These are phyloP conservation scores for Gryllus bimaculatus DNA, from an alignment of 1,140 invertebrate genomes.

Conservation along the genomic window DNA sequence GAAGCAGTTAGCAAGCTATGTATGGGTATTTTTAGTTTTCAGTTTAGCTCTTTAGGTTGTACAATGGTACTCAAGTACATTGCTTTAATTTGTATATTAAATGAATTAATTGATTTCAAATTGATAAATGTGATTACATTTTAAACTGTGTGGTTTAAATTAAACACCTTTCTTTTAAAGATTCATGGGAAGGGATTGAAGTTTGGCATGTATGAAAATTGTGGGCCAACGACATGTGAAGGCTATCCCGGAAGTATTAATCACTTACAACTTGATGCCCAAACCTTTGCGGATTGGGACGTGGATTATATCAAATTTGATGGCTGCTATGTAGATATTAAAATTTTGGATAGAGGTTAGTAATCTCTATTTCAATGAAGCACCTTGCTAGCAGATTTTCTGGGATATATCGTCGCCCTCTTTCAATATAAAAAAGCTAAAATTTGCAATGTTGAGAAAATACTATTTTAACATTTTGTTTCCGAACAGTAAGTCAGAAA, in stretches of 20 bases:
- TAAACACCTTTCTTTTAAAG: conserved; percentile 36
- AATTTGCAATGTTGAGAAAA: too few relatives aligned
- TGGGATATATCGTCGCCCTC: too few relatives aligned
- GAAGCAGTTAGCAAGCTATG: conserved; percentile 46
- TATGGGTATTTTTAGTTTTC: conserved; percentile 30
- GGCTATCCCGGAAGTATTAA: conserved; percentile 76
- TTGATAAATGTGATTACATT: background rate
- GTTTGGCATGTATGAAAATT: conserved; percentile 84
- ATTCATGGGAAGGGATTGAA: conserved; percentile 70
- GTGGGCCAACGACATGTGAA: conserved; percentile 70
- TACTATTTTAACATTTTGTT: too few relatives aligned
- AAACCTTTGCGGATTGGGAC: conserved; percentile 81
- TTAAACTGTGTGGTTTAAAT: too few relatives aligned
- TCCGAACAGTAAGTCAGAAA: too few relatives aligned
- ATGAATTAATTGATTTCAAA: background rate
- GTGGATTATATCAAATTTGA: conserved; percentile 87
- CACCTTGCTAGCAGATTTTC: too few relatives aligned
- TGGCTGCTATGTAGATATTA: conserved; percentile 65
- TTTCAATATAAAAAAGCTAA: too few relatives aligned
- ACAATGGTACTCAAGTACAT: too few relatives aligned
- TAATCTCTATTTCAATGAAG: too few relatives aligned
- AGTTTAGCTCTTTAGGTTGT: too few relatives aligned
- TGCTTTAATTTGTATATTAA: background rate
- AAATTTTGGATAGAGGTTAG: conserved; percentile 43
- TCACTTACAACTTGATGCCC: conserved; percentile 62